A percentile compares a stretch with the other conserved stretches of the same genome.
phyloP scores from a whole-genome alignment of 2,113 vertebrate genomes.

The Tachycineta bicolor region DNA sequence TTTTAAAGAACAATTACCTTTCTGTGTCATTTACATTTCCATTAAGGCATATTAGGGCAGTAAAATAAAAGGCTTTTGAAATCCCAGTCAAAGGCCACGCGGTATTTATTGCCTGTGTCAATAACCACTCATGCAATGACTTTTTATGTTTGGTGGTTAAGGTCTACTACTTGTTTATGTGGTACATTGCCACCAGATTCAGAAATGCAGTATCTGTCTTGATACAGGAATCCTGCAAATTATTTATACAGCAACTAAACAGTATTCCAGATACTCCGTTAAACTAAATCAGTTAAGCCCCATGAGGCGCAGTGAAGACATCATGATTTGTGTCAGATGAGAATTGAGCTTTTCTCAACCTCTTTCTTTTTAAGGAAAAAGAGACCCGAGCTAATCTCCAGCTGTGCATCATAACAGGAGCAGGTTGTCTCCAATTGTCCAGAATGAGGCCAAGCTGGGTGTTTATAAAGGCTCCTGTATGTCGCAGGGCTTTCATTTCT shows the following conservation, averaged over 20 bases:
- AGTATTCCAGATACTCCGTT: neutral
- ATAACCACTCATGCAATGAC: neutral
- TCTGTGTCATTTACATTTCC: neutral
- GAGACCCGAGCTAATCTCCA: neutral
- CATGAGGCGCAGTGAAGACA: neutral
- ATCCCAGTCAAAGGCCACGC: neutral
- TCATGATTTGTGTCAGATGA: neutral
- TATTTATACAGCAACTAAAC: neutral
- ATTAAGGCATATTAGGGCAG: neutral
- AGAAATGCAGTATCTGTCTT: neutral
- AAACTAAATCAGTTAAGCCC: neutral
- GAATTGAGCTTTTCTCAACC: neutral
- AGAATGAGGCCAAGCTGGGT: neutral
- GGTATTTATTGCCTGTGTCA: neutral
- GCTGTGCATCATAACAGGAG: neutral
- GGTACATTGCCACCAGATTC: neutral
- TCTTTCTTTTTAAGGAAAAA: neutral
- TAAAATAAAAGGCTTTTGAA: neutral
- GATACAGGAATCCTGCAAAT: neutral
- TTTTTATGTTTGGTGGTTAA: neutral
- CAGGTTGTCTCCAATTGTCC: neutral
- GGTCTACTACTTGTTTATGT: neutral
- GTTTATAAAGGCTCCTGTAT: conserved; percentile 45
- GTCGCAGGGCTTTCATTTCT: conserved; percentile 1
- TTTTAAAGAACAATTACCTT: neutral